phyloP scores from a whole-genome alignment of 1,140 invertebrate species.

The Cyrtorhinus lividipennis region DNA sequence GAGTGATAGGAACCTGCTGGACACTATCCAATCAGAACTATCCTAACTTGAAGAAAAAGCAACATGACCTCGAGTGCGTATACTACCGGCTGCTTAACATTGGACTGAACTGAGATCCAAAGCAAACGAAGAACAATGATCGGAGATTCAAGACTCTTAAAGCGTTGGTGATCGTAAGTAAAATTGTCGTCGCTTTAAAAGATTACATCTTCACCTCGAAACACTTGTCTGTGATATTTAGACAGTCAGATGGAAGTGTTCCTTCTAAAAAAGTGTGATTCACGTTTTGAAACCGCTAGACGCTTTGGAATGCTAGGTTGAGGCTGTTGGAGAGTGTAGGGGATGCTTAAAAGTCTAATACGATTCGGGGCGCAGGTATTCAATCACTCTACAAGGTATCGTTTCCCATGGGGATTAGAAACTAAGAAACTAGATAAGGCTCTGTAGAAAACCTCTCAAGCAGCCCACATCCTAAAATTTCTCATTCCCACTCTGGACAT shows the following conservation, averaged over 20 bases:
- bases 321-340: constrained; percentile 20
- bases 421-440: constrained; percentile 24
- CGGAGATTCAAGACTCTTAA: constrained; percentile 22
- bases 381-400: constrained; percentile 23
- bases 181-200: constrained; percentile 22
- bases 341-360: constrained; percentile 14
- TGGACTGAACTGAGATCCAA: constrained; percentile 13
- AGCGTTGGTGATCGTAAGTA: constrained; percentile 20
- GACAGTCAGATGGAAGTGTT: constrained; percentile 15
- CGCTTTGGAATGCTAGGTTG: constrained; percentile 20
- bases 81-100: constrained; percentile 12
- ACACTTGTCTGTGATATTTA: constrained; percentile 21
- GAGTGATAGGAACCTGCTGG: constrained; percentile 13
- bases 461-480: constrained; percentile 30
- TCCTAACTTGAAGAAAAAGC: constrained; percentile 19
- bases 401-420: constrained; percentile 24
- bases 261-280: constrained; percentile 18
- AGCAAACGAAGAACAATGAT: constrained; percentile 14
- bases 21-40: constrained; percentile 17
- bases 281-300: constrained; percentile 23
- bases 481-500: constrained; percentile 34
- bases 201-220: constrained; percentile 23
- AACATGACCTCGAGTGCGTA: constrained; percentile 16
- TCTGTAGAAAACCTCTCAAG: constrained; percentile 25
- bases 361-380: constrained; percentile 20